Evolutionary conservation across 92 coral and sea anemone genomes (phyloP).

Genomic region (Epizoanthus rinbou): DNA sequence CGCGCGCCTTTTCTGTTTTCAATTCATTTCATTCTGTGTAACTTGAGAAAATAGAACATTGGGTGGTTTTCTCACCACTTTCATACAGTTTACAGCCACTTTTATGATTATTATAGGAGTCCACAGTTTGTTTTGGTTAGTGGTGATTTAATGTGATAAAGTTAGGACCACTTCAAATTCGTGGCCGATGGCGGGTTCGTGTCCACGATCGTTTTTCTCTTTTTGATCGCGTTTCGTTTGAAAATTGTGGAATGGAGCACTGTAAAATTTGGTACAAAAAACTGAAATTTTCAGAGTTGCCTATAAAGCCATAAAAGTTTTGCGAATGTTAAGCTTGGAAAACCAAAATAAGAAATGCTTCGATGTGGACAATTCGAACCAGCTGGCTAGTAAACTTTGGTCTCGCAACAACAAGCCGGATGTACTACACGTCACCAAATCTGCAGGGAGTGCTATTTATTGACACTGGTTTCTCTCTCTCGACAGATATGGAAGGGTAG

Average conservation of each 20-base stretch:
- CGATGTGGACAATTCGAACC: neutral
- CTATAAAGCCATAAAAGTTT: neutral
- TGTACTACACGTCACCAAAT: conserved; percentile 57
- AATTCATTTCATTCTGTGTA: neutral
- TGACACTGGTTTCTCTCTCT: neutral
- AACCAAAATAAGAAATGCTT: neutral
- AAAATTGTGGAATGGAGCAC: neutral
- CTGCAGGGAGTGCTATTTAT: neutral
- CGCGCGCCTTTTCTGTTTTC: neutral
- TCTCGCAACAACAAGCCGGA: neutral
- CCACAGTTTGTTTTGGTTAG: conserved; percentile 10
- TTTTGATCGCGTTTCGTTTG: neutral
- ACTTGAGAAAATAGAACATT: neutral
- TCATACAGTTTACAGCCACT: neutral
- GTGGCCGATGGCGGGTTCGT: too few species aligned
- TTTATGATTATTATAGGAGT: neutral
- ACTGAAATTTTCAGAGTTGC: neutral
- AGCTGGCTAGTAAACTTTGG: neutral
- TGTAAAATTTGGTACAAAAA: neutral
- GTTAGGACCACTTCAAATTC: neutral
- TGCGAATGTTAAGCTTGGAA: neutral
- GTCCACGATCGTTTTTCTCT: too few species aligned
- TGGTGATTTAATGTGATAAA: conserved; percentile 30
- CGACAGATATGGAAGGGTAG: conserved; percentile 93
- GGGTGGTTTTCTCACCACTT: neutral